Percentiles rank a stretch among this genome's conserved stretches.
Conservation (phyloP, 2,888 invertebrate species). For the Thumatha senex region DNA sequence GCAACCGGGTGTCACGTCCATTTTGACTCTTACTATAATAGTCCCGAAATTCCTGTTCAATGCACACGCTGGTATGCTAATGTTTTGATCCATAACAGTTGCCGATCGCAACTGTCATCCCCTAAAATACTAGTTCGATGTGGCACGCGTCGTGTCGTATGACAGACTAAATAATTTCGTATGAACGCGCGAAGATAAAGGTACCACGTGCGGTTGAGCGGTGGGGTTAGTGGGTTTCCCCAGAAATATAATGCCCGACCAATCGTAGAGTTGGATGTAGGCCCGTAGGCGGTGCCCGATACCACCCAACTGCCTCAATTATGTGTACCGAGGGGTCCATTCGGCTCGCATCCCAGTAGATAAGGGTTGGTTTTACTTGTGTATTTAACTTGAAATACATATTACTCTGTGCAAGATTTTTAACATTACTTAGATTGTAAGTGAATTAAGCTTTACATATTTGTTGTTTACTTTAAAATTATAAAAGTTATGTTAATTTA, state of each 20-base stretch:
- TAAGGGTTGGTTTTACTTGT: conserved; percentile 57
- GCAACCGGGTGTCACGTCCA: conserved; percentile 54
- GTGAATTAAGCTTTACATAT: too few species aligned
- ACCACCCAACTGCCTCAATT: conserved; percentile 61
- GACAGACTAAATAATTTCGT: conserved; percentile 76
- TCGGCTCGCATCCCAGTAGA: conserved; percentile 40
- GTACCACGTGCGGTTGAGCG: conserved; percentile 61
- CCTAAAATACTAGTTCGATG: conserved; percentile 65
- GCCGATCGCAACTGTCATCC: conserved; percentile 66
- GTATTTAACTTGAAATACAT: conserved; percentile 20
- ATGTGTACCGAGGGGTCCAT: conserved; percentile 55
- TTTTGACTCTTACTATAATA: conserved; percentile 69
- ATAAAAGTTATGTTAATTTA: too few species aligned
- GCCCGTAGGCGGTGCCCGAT: conserved; percentile 51
- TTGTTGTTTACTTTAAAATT: too few species aligned
- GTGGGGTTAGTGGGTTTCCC: conserved; percentile 65
- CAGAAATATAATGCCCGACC: conserved; percentile 45
- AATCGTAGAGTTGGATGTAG: conserved; percentile 46
- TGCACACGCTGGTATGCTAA: conserved; percentile 66
- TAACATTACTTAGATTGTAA: background rate
- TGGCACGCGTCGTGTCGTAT: conserved; percentile 74
- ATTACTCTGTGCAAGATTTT: background rate
- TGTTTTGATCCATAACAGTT: conserved; percentile 68
- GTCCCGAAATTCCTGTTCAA: conserved; percentile 65
- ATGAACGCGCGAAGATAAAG: conserved; percentile 77